Conservation (phyloP, 2,888 invertebrate genomes). For the Cylloceria caligata region DNA sequence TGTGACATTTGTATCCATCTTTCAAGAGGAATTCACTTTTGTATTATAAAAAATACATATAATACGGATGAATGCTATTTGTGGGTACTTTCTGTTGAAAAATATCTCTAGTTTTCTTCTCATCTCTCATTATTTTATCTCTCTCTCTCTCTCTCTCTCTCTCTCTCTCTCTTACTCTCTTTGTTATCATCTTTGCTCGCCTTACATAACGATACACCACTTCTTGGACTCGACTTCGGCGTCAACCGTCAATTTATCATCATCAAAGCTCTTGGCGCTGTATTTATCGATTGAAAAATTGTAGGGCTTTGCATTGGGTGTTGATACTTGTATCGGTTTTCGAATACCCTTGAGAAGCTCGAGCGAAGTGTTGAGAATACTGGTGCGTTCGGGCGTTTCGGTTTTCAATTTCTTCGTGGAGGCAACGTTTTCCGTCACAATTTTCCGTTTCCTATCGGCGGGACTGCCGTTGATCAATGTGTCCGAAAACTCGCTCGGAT, state of each 20-base stretch:
- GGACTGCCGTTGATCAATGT: conserved; percentile 74
- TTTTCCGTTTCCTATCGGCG: conserved; percentile 77
- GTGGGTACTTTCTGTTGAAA: conserved; percentile 25
- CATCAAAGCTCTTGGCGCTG: conserved; percentile 68
- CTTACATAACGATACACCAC: conserved; percentile 82
- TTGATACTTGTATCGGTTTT: conserved; percentile 78
- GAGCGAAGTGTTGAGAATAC: conserved; percentile 76
- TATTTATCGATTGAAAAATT: conserved; percentile 74
- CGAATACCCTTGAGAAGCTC: conserved; percentile 75
- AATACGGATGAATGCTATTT: conserved; percentile 50
- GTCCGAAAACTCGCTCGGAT: conserved; percentile 71
- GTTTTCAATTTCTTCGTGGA: conserved; percentile 76
- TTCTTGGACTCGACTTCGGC: conserved; percentile 72
- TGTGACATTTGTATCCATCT: conserved; percentile 30
- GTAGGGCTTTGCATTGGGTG: conserved; percentile 73
- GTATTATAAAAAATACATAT: conserved; percentile 56
- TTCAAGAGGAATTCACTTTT: conserved; percentile 13
- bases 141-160: not conserved
- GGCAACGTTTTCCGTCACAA: conserved; percentile 61
- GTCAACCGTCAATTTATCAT: conserved; percentile 67
- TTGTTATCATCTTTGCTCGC: conserved; percentile 3
- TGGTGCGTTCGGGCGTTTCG: conserved; percentile 69
- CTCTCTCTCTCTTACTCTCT: not conserved
- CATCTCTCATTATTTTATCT: not conserved
- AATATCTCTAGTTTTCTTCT: conserved; percentile 33